Percentiles rank a stretch among this genome's conserved stretches.
phyloP scores from a whole-genome alignment of 2,113 vertebrate species.

The Ameiurus melas region DNA sequence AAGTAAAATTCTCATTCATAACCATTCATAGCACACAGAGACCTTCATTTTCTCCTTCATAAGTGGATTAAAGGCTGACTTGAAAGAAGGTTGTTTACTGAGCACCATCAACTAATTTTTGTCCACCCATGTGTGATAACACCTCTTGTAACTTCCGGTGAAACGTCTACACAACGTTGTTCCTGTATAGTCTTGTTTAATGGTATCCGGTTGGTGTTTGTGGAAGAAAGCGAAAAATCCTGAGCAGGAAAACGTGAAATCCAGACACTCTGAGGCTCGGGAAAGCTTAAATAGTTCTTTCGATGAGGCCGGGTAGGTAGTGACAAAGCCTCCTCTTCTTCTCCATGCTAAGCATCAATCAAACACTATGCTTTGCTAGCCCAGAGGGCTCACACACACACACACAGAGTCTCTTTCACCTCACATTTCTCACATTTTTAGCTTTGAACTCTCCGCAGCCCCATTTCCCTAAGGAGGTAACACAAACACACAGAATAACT shows the following conservation, averaged over 20 bases:
- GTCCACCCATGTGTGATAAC: not conserved
- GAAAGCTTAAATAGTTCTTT: conserved; percentile 11
- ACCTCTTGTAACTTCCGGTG: not conserved
- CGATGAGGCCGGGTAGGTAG: conserved; percentile 13
- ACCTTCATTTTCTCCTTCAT: not conserved
- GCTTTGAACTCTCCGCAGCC: conserved; percentile 49
- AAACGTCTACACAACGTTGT: not conserved
- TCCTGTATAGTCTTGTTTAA: conserved; percentile 5
- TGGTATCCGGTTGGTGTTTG: conserved; percentile 26
- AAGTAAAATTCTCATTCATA: not conserved
- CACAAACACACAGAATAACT: conserved; percentile 52
- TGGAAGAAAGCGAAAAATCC: not conserved
- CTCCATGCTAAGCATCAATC: conserved; percentile 38
- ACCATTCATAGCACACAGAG: not conserved
- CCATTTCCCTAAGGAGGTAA: conserved; percentile 47
- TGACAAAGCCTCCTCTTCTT: conserved; percentile 47
- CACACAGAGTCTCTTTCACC: conserved; percentile 8
- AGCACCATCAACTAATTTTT: not conserved
- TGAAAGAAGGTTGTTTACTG: not conserved
- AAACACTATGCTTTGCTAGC: conserved; percentile 24
- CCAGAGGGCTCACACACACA: conserved; percentile 27
- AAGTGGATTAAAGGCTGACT: not conserved
- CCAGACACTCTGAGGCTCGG: conserved; percentile 6
- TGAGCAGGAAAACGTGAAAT: conserved; percentile 39
- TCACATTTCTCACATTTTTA: conserved; percentile 52